phyloP scores from a whole-genome alignment of 1,140 invertebrate genomes.

The Camponotus floridanus region DNA sequence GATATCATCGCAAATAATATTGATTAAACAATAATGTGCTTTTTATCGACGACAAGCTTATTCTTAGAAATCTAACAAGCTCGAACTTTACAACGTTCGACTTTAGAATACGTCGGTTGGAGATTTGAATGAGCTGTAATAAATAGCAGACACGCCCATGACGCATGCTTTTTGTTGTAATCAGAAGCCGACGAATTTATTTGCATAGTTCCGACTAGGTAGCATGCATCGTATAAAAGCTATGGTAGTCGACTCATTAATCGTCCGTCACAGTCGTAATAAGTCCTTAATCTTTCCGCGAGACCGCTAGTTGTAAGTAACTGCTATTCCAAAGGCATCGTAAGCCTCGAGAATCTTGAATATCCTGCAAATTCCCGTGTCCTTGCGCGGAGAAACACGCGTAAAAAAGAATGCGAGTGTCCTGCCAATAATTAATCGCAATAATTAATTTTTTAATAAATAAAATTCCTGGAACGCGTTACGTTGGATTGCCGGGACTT shows the following conservation, averaged over 20 bases:
- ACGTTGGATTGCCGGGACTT: conserved; percentile 18
- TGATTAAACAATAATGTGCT: conserved; percentile 17
- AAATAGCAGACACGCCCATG: conserved; percentile 63
- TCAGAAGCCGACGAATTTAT: conserved; percentile 68
- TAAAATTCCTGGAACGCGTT: conserved; percentile 62
- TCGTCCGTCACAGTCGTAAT: conserved; percentile 69
- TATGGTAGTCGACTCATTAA: conserved; percentile 61
- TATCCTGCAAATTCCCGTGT: conserved; percentile 58
- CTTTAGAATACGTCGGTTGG: conserved; percentile 44
- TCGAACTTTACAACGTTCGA: conserved; percentile 57
- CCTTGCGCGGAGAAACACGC: conserved; percentile 27
- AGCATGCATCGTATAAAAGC: conserved; percentile 41
- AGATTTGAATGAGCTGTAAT: conserved; percentile 62
- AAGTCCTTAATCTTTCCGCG: conserved; percentile 68
- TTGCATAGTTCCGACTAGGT: neutral
- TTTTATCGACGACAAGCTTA: conserved; percentile 60
- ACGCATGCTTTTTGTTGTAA: conserved; percentile 54
- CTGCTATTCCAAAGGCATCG: conserved; percentile 11
- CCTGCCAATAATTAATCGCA: conserved; percentile 59
- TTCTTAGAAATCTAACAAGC: conserved; percentile 38
- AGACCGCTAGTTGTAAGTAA: conserved; percentile 56
- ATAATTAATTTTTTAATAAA: conserved; percentile 71
- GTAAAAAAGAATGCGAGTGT: conserved; percentile 48
- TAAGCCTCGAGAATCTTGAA: neutral
- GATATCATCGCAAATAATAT: neutral